These are phyloP conservation scores for Molorchus minor DNA, from an alignment of 2,888 invertebrate genomes.

Conservation along the genomic window DNA sequence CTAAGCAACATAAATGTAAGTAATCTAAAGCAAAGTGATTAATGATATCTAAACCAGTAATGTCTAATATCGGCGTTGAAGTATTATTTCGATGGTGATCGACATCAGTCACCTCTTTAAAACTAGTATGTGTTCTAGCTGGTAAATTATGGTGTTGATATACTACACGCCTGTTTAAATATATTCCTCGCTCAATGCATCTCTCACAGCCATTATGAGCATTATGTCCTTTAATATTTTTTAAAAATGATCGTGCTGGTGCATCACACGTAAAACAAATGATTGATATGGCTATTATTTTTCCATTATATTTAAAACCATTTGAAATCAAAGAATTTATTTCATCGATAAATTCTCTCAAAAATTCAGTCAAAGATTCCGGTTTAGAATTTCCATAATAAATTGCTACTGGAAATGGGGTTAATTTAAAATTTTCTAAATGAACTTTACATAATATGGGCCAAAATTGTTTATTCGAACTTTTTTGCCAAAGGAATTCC, in stretches of 20 bases:
- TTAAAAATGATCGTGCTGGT: conserved; percentile 21
- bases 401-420: background rate
- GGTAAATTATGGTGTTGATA: conserved; percentile 10
- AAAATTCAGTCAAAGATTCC: background rate
- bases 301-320: too few species aligned
- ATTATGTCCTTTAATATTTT: conserved; percentile 17
- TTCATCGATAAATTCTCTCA: background rate
- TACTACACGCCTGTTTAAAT: conserved; percentile 21
- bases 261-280: conserved; percentile 23
- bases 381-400: background rate
- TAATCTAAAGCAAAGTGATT: conserved; percentile 33
- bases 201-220: conserved; percentile 19
- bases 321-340: too few species aligned
- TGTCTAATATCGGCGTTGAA: conserved; percentile 14
- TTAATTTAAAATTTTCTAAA: background rate
- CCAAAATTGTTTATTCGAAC: background rate
- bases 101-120: conserved; percentile 13
- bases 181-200: conserved; percentile 20
- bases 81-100: conserved; percentile 12
- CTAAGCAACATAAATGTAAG: conserved; percentile 31
- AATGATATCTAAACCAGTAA: conserved; percentile 16
- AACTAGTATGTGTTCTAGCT: conserved; percentile 16
- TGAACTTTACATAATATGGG: background rate
- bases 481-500: background rate
- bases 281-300: too few species aligned